These are phyloP conservation scores for Deroptyus accipitrinus DNA, from an alignment of 2,113 vertebrate species.

Conservation along the genomic window DNA sequence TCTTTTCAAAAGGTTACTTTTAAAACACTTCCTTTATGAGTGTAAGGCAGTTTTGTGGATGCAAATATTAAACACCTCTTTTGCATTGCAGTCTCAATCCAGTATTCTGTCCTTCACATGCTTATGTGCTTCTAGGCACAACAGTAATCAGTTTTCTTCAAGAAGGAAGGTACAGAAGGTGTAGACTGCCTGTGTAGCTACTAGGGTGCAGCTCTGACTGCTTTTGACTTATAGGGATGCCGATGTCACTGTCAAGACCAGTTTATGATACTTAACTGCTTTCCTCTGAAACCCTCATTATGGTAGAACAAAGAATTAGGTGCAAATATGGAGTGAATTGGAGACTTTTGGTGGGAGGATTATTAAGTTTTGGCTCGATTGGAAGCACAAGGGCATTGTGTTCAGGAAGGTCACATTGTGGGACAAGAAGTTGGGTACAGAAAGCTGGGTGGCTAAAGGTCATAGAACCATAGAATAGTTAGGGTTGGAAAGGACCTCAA, in stretches of 20 bases:
- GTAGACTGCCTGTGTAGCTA: not conserved
- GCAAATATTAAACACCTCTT: not conserved
- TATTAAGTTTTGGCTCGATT: not conserved
- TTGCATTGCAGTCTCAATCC: not conserved
- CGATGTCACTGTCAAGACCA: not conserved
- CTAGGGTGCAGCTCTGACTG: not conserved
- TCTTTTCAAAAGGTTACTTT: not conserved
- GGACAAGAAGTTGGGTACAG: not conserved
- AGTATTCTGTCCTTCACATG: not conserved
- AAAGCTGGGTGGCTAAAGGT: not conserved
- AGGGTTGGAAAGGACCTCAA: too few relatives aligned
- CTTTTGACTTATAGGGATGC: not conserved
- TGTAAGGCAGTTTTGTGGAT: not conserved
- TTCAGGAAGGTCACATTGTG: fast-evolving
- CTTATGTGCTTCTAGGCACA: not conserved
- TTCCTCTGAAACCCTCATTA: too few relatives aligned
- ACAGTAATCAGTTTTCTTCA: not conserved
- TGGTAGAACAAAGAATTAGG: not conserved
- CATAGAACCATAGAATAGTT: too few relatives aligned
- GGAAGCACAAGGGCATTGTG: not conserved
- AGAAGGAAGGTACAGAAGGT: not conserved
- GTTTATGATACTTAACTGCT: not conserved
- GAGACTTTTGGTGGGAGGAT: not conserved
- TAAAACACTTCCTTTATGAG: not conserved
- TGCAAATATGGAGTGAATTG: fast-evolving